Evolutionary conservation across 2,797 vertebrate species (phyloP), one percentile per base, ranked within the genome.

Genomic region (Oreochromis grahami): DNA sequence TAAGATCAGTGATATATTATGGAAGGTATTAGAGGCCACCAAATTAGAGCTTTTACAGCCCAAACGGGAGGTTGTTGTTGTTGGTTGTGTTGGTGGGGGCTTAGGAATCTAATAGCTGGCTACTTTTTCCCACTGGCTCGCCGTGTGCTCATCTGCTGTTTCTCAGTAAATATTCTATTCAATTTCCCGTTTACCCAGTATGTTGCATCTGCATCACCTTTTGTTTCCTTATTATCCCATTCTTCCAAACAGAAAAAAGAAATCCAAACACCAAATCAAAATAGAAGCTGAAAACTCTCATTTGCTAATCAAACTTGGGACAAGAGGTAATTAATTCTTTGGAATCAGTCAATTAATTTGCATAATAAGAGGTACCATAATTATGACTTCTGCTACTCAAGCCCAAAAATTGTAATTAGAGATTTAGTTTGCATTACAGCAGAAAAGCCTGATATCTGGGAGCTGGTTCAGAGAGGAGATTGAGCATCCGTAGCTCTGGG

Each of bases 301-400:
- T 96, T 96, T 96, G 90, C 93, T 95, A 95, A 96, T 96, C 96
- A 96, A 96, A 96, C 95, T 96, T 94, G 94, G 93, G 94, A 97
- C 94, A 93, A 94, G 94, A 90, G 94, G 93, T 95, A 96, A 96
- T 96, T 96, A 95, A 96, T 96, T 96, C 86, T 94, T 96, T 95
- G 93, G 96, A 96, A 96, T 96, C 95, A 94, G 95, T 91, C 92
- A 89, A 93, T 95, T 96, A 92, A 96, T 96, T 96, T 96, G 93
- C 95, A 96, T 96, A 95, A 96, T 96, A 96, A 96, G 93, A 96
- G 95, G 95, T 95, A 92, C 92, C 88, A 88, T 96, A 96, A 96
- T 96, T 96, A 95, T 96, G 96, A 96, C 95, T 96, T 96, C 92
- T 96, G 94, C 93, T 94, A 94, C 94, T 95, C 93, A 88, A 95